phyloP scores from a whole-genome alignment of 2,888 invertebrate genomes.

The Argyresthia albistria region DNA sequence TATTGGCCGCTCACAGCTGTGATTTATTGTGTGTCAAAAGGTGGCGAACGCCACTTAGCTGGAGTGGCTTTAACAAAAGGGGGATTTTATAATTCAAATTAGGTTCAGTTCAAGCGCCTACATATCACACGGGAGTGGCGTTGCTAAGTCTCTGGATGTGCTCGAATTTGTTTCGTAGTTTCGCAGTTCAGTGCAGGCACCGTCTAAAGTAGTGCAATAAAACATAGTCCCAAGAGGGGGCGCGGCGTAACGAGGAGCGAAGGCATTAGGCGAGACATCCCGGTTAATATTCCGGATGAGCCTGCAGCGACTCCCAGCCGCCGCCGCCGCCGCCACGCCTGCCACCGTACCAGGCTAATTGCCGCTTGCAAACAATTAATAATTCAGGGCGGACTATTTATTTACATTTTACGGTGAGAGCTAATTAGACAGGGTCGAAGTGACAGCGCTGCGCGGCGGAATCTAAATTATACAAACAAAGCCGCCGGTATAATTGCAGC shows the following conservation, averaged over 20 bases:
- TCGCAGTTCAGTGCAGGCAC: slow-evolving; percentile 9
- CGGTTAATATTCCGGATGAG: slow-evolving; percentile 7
- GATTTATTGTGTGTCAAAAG: slow-evolving; percentile 72
- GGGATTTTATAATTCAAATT: slow-evolving; percentile 44
- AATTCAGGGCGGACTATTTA: slow-evolving; percentile 11
- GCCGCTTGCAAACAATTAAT: slow-evolving; percentile 10
- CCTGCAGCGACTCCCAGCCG: not conserved
- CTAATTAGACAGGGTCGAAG: slow-evolving; percentile 9
- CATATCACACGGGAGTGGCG: not conserved
- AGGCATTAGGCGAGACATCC: slow-evolving; percentile 8
- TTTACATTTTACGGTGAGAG: slow-evolving; percentile 9
- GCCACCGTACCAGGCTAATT: slow-evolving; percentile 6
- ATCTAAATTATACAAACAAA: slow-evolving; percentile 33
- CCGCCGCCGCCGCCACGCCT: not conserved
- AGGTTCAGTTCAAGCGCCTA: slow-evolving; percentile 13
- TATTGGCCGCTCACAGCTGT: slow-evolving; percentile 67
- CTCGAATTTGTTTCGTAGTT: slow-evolving; percentile 3
- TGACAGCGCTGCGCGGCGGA: slow-evolving; percentile 20
- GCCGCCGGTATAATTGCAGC: slow-evolving; percentile 18
- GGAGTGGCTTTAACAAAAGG: slow-evolving; percentile 50
- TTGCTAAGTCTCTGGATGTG: not conserved
- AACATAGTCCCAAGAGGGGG: slow-evolving; percentile 7
- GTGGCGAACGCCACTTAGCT: slow-evolving; percentile 69
- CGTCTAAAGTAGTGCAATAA: slow-evolving; percentile 10
- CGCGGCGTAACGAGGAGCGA: not conserved